Percentiles rank a stretch among this genome's conserved stretches.
Evolutionary conservation across 2,113 vertebrate species (phyloP).

Genomic region (Pelecanus crispus): DNA sequence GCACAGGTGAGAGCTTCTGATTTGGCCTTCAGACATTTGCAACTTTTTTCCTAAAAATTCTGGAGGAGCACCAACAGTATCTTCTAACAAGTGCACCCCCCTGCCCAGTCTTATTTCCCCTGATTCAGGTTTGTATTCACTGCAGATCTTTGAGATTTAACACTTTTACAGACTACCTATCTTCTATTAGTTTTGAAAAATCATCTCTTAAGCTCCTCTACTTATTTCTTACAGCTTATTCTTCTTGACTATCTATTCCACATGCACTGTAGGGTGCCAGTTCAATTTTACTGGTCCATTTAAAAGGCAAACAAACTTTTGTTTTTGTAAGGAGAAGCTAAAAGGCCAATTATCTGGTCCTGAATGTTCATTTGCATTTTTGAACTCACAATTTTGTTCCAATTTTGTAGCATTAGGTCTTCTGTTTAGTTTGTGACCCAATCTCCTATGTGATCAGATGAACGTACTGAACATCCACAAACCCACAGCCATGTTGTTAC

Average conservation of each 20-base stretch:
- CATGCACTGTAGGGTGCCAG: constrained; percentile 6
- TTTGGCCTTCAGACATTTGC: neutral
- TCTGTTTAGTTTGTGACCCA: neutral
- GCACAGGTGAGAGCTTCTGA: neutral
- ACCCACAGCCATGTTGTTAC: neutral
- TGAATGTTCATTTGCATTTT: neutral
- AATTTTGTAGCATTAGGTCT: constrained; percentile 12
- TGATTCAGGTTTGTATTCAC: neutral
- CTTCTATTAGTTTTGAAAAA: neutral
- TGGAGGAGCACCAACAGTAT: neutral
- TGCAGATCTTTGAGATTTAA: neutral
- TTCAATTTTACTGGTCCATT: constrained; percentile 54
- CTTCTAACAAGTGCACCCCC: neutral
- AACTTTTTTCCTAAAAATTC: neutral
- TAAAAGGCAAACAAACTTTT: constrained; percentile 63
- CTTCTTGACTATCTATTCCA: constrained; percentile 35
- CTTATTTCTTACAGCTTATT: neutral
- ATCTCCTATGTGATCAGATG: neutral
- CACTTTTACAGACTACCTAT: neutral
- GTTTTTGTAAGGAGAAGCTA: constrained; percentile 55
- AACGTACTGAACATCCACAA: neutral
- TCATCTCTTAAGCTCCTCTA: neutral
- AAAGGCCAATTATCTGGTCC: constrained; percentile 48
- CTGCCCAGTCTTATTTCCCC: neutral
- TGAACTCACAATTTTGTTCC: constrained; percentile 9